Base-by-base conservation (phyloP, 2,113 vertebrate genomes). In the Petromus typicus region DNA sequence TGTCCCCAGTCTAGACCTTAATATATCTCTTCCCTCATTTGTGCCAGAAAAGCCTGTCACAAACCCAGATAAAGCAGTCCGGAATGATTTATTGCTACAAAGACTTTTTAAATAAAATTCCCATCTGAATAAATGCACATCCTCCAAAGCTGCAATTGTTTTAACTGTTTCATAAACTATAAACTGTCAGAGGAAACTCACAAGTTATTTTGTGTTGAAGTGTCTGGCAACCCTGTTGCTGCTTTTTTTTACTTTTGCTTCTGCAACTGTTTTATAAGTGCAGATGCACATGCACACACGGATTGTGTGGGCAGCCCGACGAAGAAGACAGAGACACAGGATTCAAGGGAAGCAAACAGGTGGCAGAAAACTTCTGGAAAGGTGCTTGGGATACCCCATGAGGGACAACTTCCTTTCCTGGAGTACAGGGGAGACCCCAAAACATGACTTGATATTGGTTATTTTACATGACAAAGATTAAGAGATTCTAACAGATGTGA, bases 151-250 rank as follows among this genome's bases (percentile, higher is more conserved):
- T 63, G n/a, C 7, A 78, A 22, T 86, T 66, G 95, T 37, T 40
- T 84, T 37, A 84, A 30, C 8, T 76, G 86, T 90, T 88, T 59
- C 61, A 57, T 48, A 94, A 92, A 37, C 66, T 79, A 0, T 64
- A 79, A 89, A 67, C 32, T 63, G n/a, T 91, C 59, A 91, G 57
- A 54, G 34, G 64, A 97, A 93, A 95, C 64, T 16, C 17, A 92
- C 1, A 17, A 54, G 48, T 85, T 2, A 20, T 59, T 93, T 78
- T 11, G 82, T 93, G 13, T 73, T 57, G 25, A 63, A 45, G 54
- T 40, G 4, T 61, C 81, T 75, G 71, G 30, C n/a, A 78, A 79
- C 80, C 76, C 18, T 32, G 23, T 32, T 43, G 37, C 30, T 89
- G 30, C 4, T 48, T 63, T 57, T 23, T 25, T 18, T 56, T 30